phyloP scores from a whole-genome alignment of 2,888 invertebrate species.

The Busseola fusca region DNA sequence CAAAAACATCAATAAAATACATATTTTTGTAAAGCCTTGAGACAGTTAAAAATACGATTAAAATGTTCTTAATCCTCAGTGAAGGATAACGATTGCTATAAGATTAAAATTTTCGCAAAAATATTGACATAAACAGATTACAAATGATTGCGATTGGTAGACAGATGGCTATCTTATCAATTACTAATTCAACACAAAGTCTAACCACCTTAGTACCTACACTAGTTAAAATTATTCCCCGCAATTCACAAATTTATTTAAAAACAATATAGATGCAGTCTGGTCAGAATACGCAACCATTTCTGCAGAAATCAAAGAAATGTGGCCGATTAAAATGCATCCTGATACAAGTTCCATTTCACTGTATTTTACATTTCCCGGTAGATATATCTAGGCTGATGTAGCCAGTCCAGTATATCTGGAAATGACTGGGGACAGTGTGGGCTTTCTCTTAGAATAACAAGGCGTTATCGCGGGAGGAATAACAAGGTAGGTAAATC shows the following conservation, averaged over 20 bases:
- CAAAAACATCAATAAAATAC: constrained; percentile 12
- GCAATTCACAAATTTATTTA: background rate
- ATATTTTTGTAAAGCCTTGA: constrained; percentile 53
- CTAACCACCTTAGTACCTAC: background rate
- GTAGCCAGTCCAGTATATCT: constrained; percentile 28
- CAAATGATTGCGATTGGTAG: constrained; percentile 1
- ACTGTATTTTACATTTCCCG: constrained; percentile 41
- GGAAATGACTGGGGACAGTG: constrained; percentile 25
- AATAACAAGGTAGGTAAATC: constrained; percentile 50
- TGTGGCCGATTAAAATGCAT: constrained; percentile 51
- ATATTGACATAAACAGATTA: constrained; percentile 14
- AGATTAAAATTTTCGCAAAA: constrained; percentile 10
- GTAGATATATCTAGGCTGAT: constrained; percentile 20
- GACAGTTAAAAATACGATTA: constrained; percentile 43
- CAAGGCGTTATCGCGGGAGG: constrained; percentile 49
- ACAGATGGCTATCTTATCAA: constrained; percentile 4
- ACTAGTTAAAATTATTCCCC: background rate
- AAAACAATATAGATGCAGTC: constrained; percentile 2
- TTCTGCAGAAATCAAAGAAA: constrained; percentile 45
- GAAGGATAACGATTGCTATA: constrained; percentile 30
- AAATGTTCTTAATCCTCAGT: constrained; percentile 33
- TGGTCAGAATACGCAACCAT: constrained; percentile 24
- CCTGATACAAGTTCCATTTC: constrained; percentile 42
- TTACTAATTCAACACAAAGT: background rate
- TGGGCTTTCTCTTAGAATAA: constrained; percentile 56